These are phyloP conservation scores for Onychomys torridus DNA, from an alignment of 2,797 vertebrate genomes.

Conservation along the genomic window DNA sequence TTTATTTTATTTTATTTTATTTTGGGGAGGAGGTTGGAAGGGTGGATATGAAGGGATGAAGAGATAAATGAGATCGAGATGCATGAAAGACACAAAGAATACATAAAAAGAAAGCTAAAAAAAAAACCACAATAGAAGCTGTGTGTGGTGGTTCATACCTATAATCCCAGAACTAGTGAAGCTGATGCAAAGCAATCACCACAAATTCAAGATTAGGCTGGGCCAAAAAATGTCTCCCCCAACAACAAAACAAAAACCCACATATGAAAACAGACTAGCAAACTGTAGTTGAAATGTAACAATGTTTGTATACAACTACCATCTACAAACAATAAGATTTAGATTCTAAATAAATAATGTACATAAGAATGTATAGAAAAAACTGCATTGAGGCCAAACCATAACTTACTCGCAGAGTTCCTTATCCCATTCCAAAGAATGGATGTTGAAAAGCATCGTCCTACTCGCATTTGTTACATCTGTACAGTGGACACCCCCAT, in stretches of 20 bases:
- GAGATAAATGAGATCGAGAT: neutral
- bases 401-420: conserved; percentile 95
- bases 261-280: neutral
- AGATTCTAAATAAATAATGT: neutral
- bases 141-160: neutral
- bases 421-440: conserved; percentile 97
- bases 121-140: neutral
- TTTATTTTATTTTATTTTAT: neutral
- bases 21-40: neutral
- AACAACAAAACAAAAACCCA: neutral
- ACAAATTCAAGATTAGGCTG: neutral
- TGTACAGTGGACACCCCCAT: conserved; percentile 96
- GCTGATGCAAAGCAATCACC: neutral
- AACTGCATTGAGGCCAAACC: conserved; percentile 51
- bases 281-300: conserved; percentile 28
- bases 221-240: neutral
- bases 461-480: conserved; percentile 99
- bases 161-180: neutral
- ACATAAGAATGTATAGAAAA: neutral
- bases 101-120: neutral
- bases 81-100: neutral
- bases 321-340: conserved; percentile 39
- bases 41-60: neutral
- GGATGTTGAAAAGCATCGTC: conserved; percentile 99
- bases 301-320: neutral